Percentiles rank a stretch among this genome's conserved stretches.
Conservation (phyloP, 2,113 vertebrate species). For the Lamprotornis superbus region DNA sequence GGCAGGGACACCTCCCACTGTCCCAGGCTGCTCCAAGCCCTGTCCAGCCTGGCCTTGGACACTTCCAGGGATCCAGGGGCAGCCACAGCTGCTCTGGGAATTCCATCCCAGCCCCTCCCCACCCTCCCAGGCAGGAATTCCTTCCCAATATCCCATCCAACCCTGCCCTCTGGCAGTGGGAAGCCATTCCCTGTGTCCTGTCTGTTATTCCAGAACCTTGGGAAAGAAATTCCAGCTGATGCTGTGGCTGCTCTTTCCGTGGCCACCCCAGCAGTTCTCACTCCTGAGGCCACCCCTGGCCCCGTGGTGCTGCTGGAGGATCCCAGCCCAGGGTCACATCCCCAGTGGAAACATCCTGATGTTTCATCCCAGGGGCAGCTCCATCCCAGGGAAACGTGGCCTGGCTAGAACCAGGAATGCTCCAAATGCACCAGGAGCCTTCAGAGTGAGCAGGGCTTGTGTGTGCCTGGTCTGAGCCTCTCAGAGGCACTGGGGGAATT, state of each 20-base stretch:
- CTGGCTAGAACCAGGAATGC: background rate
- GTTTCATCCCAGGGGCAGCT: background rate
- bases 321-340: background rate
- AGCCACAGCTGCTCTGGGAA: background rate
- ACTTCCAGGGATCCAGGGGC: background rate
- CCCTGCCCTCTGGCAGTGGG: background rate
- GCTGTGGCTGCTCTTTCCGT: accelerated
- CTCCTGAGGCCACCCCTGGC: accelerated
- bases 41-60: accelerated
- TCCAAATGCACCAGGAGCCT: background rate
- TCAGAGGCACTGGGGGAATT: background rate
- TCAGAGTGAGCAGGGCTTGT: background rate
- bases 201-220: accelerated
- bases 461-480: background rate
- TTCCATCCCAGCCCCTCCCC: background rate
- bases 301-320: accelerated
- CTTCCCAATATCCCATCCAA: accelerated
- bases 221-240: background rate
- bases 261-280: accelerated
- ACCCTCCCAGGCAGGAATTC: accelerated
- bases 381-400: background rate
- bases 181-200: background rate
- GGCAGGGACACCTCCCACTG: background rate
- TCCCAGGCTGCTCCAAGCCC: background rate
- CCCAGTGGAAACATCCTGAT: background rate